Percentiles rank a stretch among this genome's conserved stretches.
Conservation (phyloP, 2,113 vertebrate species). For the Crotalus tigris region DNA sequence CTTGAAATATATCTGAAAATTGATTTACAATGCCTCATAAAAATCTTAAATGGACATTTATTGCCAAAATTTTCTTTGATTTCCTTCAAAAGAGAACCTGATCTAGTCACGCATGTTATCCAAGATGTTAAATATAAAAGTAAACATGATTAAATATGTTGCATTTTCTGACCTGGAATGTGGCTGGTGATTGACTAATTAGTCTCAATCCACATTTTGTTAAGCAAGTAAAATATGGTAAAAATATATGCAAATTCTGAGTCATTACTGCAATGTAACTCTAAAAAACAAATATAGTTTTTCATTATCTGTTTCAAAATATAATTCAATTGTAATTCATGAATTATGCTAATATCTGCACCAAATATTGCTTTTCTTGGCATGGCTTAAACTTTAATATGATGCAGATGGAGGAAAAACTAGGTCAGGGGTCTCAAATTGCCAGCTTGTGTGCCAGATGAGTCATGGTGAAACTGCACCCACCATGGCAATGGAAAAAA, state of each 20-base stretch:
- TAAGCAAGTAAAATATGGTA: not conserved
- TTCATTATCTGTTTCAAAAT: not conserved
- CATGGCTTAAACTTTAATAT: conserved; percentile 19
- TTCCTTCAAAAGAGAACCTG: conserved; percentile 38
- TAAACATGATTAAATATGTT: conserved; percentile 16
- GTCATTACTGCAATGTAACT: not conserved
- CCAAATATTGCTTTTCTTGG: conserved; percentile 20
- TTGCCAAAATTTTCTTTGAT: conserved; percentile 24
- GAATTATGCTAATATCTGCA: conserved; percentile 1
- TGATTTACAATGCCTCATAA: conserved; percentile 40
- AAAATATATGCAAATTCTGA: not conserved
- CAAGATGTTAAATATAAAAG: conserved; percentile 34
- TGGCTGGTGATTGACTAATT: conserved; percentile 2
- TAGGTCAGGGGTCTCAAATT: too few species aligned
- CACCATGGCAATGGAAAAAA: too few species aligned
- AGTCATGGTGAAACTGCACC: too few species aligned
- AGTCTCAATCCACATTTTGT: not conserved
- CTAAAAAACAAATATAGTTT: not conserved
- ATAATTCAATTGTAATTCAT: not conserved
- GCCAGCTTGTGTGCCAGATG: too few species aligned
- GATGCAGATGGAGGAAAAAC: not conserved
- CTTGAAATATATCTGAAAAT: conserved; percentile 44
- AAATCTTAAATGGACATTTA: conserved; percentile 28
- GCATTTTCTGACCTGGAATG: conserved; percentile 16
- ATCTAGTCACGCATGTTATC: conserved; percentile 31